Evolutionary conservation across 2,888 invertebrate genomes (phyloP), one percentile per base, ranked within the genome.

Genomic region (Dorcus parallelipipedus): DNA sequence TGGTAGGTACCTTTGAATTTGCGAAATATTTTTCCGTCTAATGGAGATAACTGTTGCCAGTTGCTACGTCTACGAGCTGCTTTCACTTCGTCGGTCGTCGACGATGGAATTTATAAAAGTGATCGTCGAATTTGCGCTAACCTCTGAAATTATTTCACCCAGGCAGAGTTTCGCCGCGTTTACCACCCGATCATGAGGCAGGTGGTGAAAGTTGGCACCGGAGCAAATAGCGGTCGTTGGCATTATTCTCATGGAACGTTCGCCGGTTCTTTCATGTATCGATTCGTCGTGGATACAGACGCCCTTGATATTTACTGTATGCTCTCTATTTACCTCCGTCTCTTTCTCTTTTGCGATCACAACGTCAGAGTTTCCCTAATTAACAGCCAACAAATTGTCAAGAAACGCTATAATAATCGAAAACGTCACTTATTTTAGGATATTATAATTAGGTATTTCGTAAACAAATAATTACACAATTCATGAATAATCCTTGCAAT

Each of bases 251-350:
- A 9, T 45, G 45, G 45, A 45, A 20, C 45, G 45, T 33, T 33
- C 26, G 23, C 45, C 45, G 45, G 23, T 20, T 45, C n/a, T 45
- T 20, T 45, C 45, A 45, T 45, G 45, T 45, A 45, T 45, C 45
- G 45, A 45, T 45, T 45, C 14, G 14, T 45, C 20, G 45, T 45
- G 56, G 51, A 33, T 52, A 50, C 40, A 51, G 56, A 23, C 56
- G 56, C 56, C 56, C 56, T 56, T 56, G 56, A 56, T 56, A 56
- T 56, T 56, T 56, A 56, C 45, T 33, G 26, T 33, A 33, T 33
- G 26, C 26, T 33, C 26, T 33, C 26, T 33, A 33, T 33, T 33
- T 33, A 33, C 26, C 26, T 33, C 26, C 26, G 26, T 33, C 26
- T 33, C 26, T 33, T 7, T 33, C 26, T 33, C 26, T 33, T 7